Conservation (phyloP, 2,888 invertebrate genomes). For the Cryptophagus acutangulus region DNA sequence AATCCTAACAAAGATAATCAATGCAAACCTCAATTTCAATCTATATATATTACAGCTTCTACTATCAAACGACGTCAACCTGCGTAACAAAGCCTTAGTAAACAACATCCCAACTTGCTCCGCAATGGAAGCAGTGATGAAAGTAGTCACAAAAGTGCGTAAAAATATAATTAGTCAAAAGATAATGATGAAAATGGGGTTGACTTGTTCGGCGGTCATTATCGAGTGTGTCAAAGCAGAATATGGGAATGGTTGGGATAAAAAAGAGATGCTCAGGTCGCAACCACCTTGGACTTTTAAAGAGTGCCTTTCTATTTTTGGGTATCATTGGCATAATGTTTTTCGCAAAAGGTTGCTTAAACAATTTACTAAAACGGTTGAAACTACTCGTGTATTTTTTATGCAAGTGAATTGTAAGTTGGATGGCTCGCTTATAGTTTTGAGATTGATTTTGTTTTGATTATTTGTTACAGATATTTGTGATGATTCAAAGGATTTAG, state of each 20-base stretch:
- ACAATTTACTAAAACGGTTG: constrained; percentile 35
- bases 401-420: constrained; percentile 28
- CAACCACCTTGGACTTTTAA: constrained; percentile 54
- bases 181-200: constrained; percentile 32
- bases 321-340: constrained; percentile 58
- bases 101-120: constrained; percentile 46
- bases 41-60: constrained; percentile 48
- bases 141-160: constrained; percentile 21
- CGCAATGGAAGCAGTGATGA: constrained; percentile 32
- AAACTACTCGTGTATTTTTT: constrained; percentile 31
- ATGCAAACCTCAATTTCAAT: constrained; percentile 3
- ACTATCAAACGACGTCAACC: constrained; percentile 56
- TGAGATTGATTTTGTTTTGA: constrained; percentile 8
- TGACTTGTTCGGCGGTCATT: constrained; percentile 39
- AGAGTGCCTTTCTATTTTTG: constrained; percentile 53
- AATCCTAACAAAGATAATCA: constrained; percentile 31
- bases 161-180: constrained; percentile 24
- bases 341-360: constrained; percentile 49
- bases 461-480: constrained; percentile 29
- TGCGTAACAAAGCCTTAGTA: constrained; percentile 54
- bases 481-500: constrained; percentile 29
- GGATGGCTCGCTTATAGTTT: constrained; percentile 2
- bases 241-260: constrained; percentile 53
- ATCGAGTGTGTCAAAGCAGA: constrained; percentile 56
- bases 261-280: constrained; percentile 49